phyloP scores from a whole-genome alignment of 2,888 invertebrate genomes.

The Cactoblastis cactorum region DNA sequence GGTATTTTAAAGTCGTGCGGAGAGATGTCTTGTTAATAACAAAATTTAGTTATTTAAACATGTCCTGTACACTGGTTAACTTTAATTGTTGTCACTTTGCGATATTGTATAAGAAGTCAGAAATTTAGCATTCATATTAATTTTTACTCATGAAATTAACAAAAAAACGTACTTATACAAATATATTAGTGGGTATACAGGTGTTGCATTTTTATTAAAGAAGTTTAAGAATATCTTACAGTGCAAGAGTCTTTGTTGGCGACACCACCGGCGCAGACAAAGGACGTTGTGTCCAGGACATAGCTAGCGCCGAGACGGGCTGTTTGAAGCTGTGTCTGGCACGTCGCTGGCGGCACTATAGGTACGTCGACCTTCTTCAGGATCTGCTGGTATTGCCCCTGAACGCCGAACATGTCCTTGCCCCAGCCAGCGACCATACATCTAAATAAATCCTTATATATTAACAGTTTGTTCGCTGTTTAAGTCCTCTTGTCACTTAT shows the following conservation, averaged over 20 bases:
- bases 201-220: too few species aligned
- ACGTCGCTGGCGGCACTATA: conserved; percentile 81
- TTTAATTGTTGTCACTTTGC: too few species aligned
- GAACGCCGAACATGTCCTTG: conserved; percentile 84
- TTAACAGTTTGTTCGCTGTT: neutral
- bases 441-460: conserved; percentile 32
- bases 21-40: too few species aligned
- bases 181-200: too few species aligned
- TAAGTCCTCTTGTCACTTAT: too few species aligned
- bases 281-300: conserved; percentile 81
- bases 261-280: conserved; percentile 90
- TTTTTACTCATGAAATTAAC: too few species aligned
- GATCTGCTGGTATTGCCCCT: conserved; percentile 81
- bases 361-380: conserved; percentile 88
- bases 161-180: too few species aligned
- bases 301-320: conserved; percentile 84
- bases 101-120: too few species aligned
- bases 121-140: too few species aligned
- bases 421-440: conserved; percentile 93
- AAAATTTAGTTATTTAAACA: too few species aligned
- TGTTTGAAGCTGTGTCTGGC: conserved; percentile 80
- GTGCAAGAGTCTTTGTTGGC: conserved; percentile 88
- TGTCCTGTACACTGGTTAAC: too few species aligned
- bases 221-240: conserved; percentile 74
- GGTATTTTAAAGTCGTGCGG: too few species aligned